Conservation (phyloP, 2,797 vertebrate species). For the Carapus acus region DNA sequence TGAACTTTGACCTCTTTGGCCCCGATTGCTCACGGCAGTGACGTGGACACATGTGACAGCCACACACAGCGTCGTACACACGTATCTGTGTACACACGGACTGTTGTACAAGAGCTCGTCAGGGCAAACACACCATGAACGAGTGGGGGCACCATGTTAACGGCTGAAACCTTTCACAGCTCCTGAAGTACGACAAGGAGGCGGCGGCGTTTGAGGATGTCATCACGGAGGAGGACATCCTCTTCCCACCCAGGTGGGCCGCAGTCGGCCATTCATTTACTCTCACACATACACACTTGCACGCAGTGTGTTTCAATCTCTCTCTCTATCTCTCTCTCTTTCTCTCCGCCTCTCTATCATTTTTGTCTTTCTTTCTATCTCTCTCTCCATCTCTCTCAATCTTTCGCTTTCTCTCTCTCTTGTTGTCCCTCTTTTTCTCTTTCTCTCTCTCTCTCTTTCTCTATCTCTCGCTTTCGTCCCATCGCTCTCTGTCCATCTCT, state of each 20-base stretch:
- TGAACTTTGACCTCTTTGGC: no score
- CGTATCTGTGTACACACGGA: no score
- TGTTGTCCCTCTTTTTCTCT: no score
- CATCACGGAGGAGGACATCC: conserved; percentile 73
- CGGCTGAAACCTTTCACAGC: conserved; percentile 51
- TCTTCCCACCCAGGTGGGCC: conserved; percentile 77
- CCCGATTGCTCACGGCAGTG: no score
- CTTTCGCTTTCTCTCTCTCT: no score
- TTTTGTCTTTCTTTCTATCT: no score
- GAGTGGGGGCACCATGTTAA: not conserved
- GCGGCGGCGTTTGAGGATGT: conserved; percentile 65
- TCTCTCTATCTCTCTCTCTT: not conserved
- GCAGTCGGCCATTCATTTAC: not conserved
- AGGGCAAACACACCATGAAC: conserved; percentile 16
- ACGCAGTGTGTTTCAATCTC: not conserved
- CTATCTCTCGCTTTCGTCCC: no score
- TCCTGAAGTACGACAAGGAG: conserved; percentile 80
- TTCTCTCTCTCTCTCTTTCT: no score
- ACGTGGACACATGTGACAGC: no score
- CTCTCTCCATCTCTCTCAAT: no score
- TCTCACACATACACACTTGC: not conserved
- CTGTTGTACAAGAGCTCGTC: conserved; percentile 27
- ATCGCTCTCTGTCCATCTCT: conserved; percentile 3
- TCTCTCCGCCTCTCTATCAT: no score
- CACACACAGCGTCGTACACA: no score